Evolutionary conservation across 1,140 invertebrate species (phyloP), one percentile per base, ranked within the genome.

Genomic region (Drosophila suzukii): DNA sequence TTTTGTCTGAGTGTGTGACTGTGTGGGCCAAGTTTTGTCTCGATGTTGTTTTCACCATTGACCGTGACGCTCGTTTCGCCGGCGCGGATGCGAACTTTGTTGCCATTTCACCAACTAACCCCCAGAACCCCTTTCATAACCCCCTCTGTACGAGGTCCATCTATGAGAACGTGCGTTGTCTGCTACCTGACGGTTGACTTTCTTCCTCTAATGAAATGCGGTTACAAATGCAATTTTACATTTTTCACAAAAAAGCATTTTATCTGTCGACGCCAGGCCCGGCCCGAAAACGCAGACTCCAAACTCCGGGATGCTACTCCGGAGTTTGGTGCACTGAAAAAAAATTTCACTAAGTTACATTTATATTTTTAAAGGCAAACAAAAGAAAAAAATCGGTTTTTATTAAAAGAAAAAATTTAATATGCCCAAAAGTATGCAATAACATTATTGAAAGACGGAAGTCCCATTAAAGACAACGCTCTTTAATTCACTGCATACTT

Each of bases 221-320:
- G 83, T 83, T 83, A 83, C 83, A 88, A 86, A 86, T 88, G 83
- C 83, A 86, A 86, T 86, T 86, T 86, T 83, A 86, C 79, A 86
- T 86, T 86, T 86, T 83, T 79, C 75, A 88, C 65, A 72, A 88
- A 86, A 81, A 88, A 77, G 63, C 79, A 77, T 88, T 88, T 88
- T 88, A 88, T 88, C 83, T 83, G 83, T 88, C 83, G 84, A 70
- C 84, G 67, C 81, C 83, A 88, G 82, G 82, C 82, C 32, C 77
- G 73, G 81, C 46, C 63, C 51, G 50, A 59, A 59, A 55, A 67
- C 59, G 57, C 76, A 68, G 60, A 72, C 56, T 74, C 63, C 49
- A 72, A 58, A 50, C 51, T 58, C 50, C 67, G 44, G 51, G 20
- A 38, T 39, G 15, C 13, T 20, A 71, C 65, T 71, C 20, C 12